Base-by-base conservation (phyloP, 2,113 vertebrate species). In the Xerus inauris region DNA sequence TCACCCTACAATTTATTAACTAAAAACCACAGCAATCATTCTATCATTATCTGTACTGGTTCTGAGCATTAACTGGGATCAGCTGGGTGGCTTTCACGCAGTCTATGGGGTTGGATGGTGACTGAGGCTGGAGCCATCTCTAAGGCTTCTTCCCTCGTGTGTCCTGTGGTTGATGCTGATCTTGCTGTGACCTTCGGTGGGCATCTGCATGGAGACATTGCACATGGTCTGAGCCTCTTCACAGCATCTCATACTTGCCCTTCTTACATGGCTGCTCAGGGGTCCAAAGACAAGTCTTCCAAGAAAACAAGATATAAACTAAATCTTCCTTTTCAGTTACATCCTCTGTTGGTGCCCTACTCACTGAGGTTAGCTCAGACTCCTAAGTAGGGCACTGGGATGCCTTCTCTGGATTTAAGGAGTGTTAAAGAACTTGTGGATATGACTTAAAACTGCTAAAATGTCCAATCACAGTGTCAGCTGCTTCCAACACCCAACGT, bases 161-260 rank as follows among this genome's bases (percentile, higher is more conserved):
- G 4, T 47, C 28, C 9, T 28, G 19, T 5, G 14, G 19, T 0
- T 12, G 14, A 5, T 13, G 28, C 20, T 32, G 14, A 28, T 45
- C 10, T 38, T 2, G 5, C 8, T 28, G 20, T 1, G 0, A 30
- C 35, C 47, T 88, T 40, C 6, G 57, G 47, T n/a, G 5, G 28
- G 59, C 0, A 0, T 6, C 49, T 12, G 1, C 51, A n/a, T 3
- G 0, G 12, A 7, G 5, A 51, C n/a, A 4, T 32, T 42, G n/a
- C 9, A 0, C 2, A 16, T 79, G 64, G 19, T 22, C 35, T 19
- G 32, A 38, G 14, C 19, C 22, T 59, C 10, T 8, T 45, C 9
- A 8, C 6, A 1, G 32, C 6, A 3, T 45, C n/a, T 67, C 90
- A 9, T 2, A 9, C 22, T 51, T 30, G 32, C 1, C 20, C 30